Conservation (phyloP, 1,140 invertebrate genomes). For the Leptonema lineaticorne region DNA sequence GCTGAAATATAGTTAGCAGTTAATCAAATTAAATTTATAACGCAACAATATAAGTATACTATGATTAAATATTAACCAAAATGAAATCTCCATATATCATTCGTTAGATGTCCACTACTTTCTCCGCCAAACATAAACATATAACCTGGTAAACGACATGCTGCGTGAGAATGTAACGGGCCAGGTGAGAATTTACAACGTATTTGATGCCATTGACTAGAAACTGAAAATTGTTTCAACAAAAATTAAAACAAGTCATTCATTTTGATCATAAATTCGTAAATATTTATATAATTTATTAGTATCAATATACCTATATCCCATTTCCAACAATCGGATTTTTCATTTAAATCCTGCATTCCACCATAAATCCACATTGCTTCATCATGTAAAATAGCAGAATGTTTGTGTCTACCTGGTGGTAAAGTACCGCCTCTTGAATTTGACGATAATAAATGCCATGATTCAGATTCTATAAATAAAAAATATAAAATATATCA, state of each 20-base stretch:
- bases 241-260: not conserved
- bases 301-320: constrained; percentile 63
- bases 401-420: constrained; percentile 80
- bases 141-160: constrained; percentile 72
- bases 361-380: constrained; percentile 88
- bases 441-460: constrained; percentile 65
- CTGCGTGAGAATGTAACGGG: constrained; percentile 79
- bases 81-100: constrained; percentile 86
- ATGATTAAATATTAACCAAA: constrained; percentile 61
- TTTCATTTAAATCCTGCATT: constrained; percentile 81
- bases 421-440: constrained; percentile 56
- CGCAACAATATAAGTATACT: constrained; percentile 29
- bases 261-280: too few relatives aligned
- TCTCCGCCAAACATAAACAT: constrained; percentile 87
- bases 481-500: not conserved
- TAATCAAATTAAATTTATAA: constrained; percentile 12
- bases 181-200: constrained; percentile 71
- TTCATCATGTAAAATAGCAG: constrained; percentile 75
- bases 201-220: constrained; percentile 68
- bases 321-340: constrained; percentile 84
- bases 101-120: constrained; percentile 67
- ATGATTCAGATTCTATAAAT: constrained; percentile 70
- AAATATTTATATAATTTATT: too few relatives aligned
- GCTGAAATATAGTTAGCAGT: constrained; percentile 54
- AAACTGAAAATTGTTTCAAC: constrained; percentile 53